phyloP scores from a whole-genome alignment of 2,113 vertebrate species.

The Ranitomeya imitator region DNA sequence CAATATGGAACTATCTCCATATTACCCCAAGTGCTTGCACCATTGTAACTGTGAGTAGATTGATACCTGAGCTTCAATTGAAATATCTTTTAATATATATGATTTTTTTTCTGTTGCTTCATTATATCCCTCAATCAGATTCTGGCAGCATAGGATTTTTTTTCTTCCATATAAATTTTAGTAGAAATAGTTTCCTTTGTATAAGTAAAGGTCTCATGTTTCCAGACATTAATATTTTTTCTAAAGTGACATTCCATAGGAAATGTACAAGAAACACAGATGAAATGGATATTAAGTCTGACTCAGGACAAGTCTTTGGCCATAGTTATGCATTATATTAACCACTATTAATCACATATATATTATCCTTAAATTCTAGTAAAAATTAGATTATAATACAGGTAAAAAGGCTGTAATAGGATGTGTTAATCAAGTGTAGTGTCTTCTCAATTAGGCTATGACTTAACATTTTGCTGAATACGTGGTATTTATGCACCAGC shows the following conservation, averaged over 20 bases:
- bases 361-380: not conserved
- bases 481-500: not conserved
- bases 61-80: not conserved
- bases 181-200: constrained; percentile 25
- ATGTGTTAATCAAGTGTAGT: not conserved
- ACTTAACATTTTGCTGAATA: not conserved
- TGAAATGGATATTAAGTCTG: constrained; percentile 27
- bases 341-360: not conserved
- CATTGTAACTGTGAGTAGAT: not conserved
- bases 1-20: not conserved
- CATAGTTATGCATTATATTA: not conserved
- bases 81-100: not conserved
- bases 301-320: constrained; percentile 31
- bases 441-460: not conserved
- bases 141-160: not conserved
- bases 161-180: constrained; percentile 13
- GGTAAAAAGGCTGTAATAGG: not conserved
- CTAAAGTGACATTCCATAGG: constrained; percentile 36
- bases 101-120: not conserved
- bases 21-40: not conserved
- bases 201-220: constrained; percentile 13
- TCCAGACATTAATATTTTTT: constrained; percentile 34
- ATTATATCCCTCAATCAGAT: not conserved
- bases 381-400: not conserved
- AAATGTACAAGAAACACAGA: constrained; percentile 39